phyloP scores from a whole-genome alignment of 2,113 vertebrate genomes.

The Phoenicopterus ruber region DNA sequence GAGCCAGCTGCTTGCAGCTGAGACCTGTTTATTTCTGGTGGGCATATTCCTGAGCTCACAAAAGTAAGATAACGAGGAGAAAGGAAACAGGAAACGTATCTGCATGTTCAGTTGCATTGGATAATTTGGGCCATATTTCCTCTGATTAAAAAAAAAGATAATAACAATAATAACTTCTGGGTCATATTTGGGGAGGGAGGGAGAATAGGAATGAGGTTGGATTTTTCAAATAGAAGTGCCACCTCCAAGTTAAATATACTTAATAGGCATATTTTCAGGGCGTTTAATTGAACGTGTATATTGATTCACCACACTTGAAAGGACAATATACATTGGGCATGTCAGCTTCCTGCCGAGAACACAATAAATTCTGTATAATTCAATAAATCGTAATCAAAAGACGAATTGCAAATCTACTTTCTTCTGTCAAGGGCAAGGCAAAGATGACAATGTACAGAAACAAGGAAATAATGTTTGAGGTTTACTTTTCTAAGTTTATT shows the following conservation, averaged over 20 bases:
- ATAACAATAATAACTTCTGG: background rate
- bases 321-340: background rate
- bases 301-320: conserved; percentile 3
- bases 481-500: background rate
- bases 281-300: background rate
- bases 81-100: conserved; percentile 31
- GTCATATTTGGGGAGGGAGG: background rate
- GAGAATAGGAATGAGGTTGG: background rate
- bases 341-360: background rate
- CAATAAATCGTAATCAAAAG: background rate
- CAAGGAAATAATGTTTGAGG: background rate
- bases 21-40: conserved; percentile 17
- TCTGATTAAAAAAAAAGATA: background rate
- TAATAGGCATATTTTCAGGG: background rate
- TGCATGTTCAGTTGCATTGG: background rate
- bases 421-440: background rate
- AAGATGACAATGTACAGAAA: background rate
- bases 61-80: background rate
- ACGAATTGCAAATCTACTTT: background rate
- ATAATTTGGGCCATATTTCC: conserved; percentile 30
- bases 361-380: background rate
- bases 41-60: background rate
- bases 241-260: background rate
- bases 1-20: conserved; percentile 35
- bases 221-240: background rate